Base-by-base conservation (phyloP, 1,140 invertebrate species). In the Trachelipus rathkii region DNA sequence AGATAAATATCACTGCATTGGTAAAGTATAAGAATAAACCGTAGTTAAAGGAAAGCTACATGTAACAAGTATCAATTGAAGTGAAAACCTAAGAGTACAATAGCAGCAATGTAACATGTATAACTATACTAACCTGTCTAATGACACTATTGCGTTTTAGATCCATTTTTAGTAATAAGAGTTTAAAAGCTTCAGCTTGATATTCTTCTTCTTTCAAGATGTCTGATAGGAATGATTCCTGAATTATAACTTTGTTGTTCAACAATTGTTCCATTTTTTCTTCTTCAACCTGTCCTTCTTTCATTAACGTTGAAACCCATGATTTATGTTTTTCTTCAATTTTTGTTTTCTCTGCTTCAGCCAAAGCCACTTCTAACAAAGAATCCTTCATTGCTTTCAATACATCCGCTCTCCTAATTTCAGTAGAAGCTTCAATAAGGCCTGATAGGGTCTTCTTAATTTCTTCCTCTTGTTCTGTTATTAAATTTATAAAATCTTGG, bases 311-410 rank as follows among this genome's bases (percentile, higher is more conserved):
- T 75, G 90, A 88, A 46, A 94, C 90, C 8, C 91, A 89, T 67
- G 89, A 89, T 84, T 90, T 91, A 84, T 94, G 92, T 43, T 92
- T 83, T 77, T 90, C 88, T 82, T 89, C 89, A 82, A 92, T 89
- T 82, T 89, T 86, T 80, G 88, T 85, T 74, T 92, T 83, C 82
- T 88, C 86, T 45, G 86, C 85, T 11, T 91, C 85, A 72, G 91
- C 84, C 81, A 86, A 84, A 78, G 87, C 85, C 53, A 89, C 88
- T 60, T 89, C 89, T 83, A 82, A 45, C 43, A 78, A 69, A 71
- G 91, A 85, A 70, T 91, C 83, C 82, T 89, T 77, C 74, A 80
- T 78, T 74, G 81, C 79, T 21, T 76, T 77, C n/a, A 83, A 78
- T 8, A 82, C 79, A 21, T 86, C 84, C 68, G 76, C 79, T 21